phyloP scores from a whole-genome alignment of 1,140 invertebrate genomes.

The Teleogryllus occipitalis region DNA sequence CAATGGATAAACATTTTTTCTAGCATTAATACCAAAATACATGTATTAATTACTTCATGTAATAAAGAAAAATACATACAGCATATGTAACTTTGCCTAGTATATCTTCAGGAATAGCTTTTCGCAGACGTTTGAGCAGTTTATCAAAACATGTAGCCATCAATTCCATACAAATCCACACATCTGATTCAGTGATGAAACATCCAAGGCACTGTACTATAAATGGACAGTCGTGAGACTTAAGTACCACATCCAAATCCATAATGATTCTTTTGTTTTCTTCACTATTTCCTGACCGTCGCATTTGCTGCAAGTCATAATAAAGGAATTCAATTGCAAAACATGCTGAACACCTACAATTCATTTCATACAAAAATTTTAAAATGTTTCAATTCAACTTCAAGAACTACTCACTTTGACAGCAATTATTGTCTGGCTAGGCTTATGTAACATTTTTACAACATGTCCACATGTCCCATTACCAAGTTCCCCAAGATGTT shows the following conservation, averaged over 20 bases:
- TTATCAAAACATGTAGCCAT: conserved; percentile 99
- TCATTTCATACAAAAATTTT: background rate
- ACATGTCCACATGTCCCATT: conserved; percentile 97
- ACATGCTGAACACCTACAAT: background rate
- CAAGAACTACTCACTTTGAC: conserved; percentile 66
- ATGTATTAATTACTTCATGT: background rate
- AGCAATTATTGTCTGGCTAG: conserved; percentile 77
- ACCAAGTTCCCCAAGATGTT: conserved; percentile 83
- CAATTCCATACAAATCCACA: conserved; percentile 90
- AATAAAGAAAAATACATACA: conserved; percentile 49
- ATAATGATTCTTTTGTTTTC: conserved; percentile 97
- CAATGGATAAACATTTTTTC: background rate
- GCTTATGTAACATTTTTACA: conserved; percentile 88
- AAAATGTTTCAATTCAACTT: background rate
- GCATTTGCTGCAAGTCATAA: conserved; percentile 78
- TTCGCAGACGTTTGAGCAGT: conserved; percentile 73
- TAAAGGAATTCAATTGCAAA: background rate
- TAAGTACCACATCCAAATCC: conserved; percentile 95
- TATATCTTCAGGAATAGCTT: conserved; percentile 88
- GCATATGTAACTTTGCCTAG: conserved; percentile 94
- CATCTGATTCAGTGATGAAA: conserved; percentile 88
- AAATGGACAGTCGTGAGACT: conserved; percentile 92
- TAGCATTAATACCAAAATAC: background rate
- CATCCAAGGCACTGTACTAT: conserved; percentile 96
- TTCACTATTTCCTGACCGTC: conserved; percentile 88